Base-by-base conservation (phyloP, 2,797 vertebrate species). In the Sebastolobus altivelis region DNA sequence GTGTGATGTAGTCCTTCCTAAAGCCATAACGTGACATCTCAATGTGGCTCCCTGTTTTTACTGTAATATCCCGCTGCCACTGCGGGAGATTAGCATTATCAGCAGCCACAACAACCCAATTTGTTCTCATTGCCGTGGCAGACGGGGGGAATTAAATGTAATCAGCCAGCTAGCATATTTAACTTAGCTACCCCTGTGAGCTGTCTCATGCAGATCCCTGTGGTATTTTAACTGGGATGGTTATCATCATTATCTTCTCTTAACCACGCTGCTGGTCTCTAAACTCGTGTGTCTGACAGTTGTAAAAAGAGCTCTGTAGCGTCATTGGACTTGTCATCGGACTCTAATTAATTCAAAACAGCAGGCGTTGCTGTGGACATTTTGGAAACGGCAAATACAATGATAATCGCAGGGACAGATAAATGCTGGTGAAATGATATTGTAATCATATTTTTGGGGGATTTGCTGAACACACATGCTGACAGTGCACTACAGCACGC, bases 151-250 rank as follows among this genome's bases (percentile, higher is more conserved):
- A 93, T 94, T 90, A 92, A 92, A 92, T 88, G 89, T 84, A 92
- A 93, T 93, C 84, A 92, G 87, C 76, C 88, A 76, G 84, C 89
- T 82, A 91, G 91, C 89, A 87, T 94, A 90, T 92, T 93, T 92
- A 94, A 92, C 91, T 85, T 88, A 81, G 85, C 86, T 80, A 83
- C 87, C 90, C 90, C 78, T 81, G 79, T 77, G 90, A 89, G 89
- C 78, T 65, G 75, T 81, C 87, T 90, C 88, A 54, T 68, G 73
- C 67, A 62, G 75, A 79, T 89, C 87, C 85, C 89, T 0, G 68
- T 35, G 25, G 85, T 77, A 82, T 79, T 84, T 88, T 85, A 80
- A 65, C 84, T 22, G 65, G 40, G 75, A 77, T 77, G 76, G 80
- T 88, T 89, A 89, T 92, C 88, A 71, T 83, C 81, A 83, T 87